Conservation (phyloP, 2,888 invertebrate genomes). For the Troglohyphantes excavatus region DNA sequence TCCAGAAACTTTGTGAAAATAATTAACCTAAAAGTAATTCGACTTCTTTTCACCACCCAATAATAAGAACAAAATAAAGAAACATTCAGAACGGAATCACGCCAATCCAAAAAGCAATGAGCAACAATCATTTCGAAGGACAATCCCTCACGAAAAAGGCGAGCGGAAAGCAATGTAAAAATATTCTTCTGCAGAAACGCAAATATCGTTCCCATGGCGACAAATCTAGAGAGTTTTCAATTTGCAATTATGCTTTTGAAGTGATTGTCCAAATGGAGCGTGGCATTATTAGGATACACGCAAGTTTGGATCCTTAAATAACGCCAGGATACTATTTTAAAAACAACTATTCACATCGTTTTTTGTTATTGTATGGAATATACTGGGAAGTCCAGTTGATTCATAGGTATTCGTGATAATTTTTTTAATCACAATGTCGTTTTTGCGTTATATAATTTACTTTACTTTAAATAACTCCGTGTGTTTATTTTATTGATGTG, state of each 20-base stretch:
- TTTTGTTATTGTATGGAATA: too few relatives aligned
- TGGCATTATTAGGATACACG: not conserved
- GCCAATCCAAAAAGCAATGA: not conserved
- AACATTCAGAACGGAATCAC: not conserved
- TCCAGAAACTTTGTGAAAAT: not conserved
- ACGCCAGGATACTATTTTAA: too few relatives aligned
- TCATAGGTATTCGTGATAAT: too few relatives aligned
- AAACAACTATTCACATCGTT: too few relatives aligned
- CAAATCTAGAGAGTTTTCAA: not conserved
- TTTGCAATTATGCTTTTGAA: not conserved
- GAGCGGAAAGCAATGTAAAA: not conserved
- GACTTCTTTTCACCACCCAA: not conserved
- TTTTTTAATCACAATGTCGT: too few relatives aligned
- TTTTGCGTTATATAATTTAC: too few relatives aligned
- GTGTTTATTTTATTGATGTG: too few relatives aligned
- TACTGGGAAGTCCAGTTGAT: too few relatives aligned
- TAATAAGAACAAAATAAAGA: not conserved
- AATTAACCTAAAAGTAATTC: not conserved
- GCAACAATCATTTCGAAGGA: not conserved
- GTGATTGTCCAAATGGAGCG: slow-evolving; percentile 11
- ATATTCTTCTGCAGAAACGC: slow-evolving; percentile 14
- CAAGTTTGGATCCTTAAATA: not conserved
- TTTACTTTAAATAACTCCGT: too few relatives aligned
- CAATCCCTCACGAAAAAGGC: not conserved
- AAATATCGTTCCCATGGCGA: slow-evolving; percentile 47